Conservation (phyloP, 2,797 vertebrate species). For the Rhadinocentrus ornatus region DNA sequence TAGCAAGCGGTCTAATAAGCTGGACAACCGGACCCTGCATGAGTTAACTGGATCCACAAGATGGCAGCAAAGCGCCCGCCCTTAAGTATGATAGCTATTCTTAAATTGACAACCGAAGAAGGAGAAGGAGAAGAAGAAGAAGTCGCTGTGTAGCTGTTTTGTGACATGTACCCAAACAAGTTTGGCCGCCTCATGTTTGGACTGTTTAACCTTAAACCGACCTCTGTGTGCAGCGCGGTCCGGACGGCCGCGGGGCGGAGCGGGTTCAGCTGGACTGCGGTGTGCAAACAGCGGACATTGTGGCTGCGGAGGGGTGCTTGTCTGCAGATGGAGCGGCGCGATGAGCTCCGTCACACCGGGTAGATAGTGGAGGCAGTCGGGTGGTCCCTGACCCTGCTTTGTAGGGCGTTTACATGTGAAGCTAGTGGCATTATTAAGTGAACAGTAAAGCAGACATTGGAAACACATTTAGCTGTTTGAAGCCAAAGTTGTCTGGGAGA, state of each 20-base stretch:
- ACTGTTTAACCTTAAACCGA: conserved; percentile 16
- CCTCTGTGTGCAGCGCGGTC: neutral
- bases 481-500: too few relatives aligned
- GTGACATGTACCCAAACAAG: conserved; percentile 63
- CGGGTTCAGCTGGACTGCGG: conserved; percentile 57
- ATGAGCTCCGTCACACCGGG: conserved; percentile 28
- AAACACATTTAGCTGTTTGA: too few relatives aligned
- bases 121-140: neutral
- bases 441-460: too few relatives aligned
- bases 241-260: conserved; percentile 14
- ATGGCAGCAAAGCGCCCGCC: conserved; percentile 11
- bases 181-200: conserved; percentile 38
- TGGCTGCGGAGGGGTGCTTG: conserved; percentile 36
- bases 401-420: neutral
- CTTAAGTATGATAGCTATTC: neutral
- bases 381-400: neutral
- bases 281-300: conserved; percentile 53
- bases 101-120: neutral
- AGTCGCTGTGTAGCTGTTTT: accelerated
- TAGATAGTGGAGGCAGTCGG: conserved; percentile 18
- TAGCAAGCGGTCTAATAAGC: neutral
- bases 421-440: too few relatives aligned
- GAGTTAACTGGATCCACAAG: neutral
- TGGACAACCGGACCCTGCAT: neutral
- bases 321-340: neutral